These are phyloP conservation scores for Thalassarche chlororhynchos DNA, from an alignment of 2,113 vertebrate genomes.

Conservation along the genomic window DNA sequence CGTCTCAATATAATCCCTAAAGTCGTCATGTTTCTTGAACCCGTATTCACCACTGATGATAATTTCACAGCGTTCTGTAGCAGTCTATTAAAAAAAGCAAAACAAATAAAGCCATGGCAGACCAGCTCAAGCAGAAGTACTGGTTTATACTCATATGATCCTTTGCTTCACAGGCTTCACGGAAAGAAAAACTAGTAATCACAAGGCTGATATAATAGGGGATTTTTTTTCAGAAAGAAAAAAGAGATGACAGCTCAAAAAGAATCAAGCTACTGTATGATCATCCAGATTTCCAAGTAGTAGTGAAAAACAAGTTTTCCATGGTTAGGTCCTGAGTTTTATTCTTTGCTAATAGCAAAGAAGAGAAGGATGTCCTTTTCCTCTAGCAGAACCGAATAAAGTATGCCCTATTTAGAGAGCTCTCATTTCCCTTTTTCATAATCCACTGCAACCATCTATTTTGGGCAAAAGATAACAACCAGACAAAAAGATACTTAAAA, in stretches of 20 bases:
- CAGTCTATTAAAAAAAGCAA: slow-evolving; percentile 52
- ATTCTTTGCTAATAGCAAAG: neutral
- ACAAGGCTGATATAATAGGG: slow-evolving; percentile 43
- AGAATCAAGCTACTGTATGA: neutral
- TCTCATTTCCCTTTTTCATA: slow-evolving; percentile 20
- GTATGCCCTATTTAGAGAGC: neutral
- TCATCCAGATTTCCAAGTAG: slow-evolving; percentile 29
- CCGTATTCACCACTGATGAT: neutral
- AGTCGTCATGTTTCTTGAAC: slow-evolving; percentile 9
- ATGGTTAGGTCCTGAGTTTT: neutral
- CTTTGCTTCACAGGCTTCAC: neutral
- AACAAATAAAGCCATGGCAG: slow-evolving; percentile 42
- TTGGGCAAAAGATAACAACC: neutral
- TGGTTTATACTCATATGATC: slow-evolving; percentile 12
- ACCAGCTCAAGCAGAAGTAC: slow-evolving; percentile 39
- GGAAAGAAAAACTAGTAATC: slow-evolving; percentile 46
- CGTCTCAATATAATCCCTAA: neutral
- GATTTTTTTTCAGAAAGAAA: slow-evolving; percentile 37
- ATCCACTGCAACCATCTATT: neutral
- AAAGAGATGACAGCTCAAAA: slow-evolving; percentile 18
- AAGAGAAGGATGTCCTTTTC: neutral
- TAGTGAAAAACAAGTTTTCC: slow-evolving; percentile 6
- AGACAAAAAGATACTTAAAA: neutral
- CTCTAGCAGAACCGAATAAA: neutral
- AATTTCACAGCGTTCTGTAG: neutral